Conservation (phyloP, 1,140 invertebrate species). For the Neodiprion fabricii region DNA sequence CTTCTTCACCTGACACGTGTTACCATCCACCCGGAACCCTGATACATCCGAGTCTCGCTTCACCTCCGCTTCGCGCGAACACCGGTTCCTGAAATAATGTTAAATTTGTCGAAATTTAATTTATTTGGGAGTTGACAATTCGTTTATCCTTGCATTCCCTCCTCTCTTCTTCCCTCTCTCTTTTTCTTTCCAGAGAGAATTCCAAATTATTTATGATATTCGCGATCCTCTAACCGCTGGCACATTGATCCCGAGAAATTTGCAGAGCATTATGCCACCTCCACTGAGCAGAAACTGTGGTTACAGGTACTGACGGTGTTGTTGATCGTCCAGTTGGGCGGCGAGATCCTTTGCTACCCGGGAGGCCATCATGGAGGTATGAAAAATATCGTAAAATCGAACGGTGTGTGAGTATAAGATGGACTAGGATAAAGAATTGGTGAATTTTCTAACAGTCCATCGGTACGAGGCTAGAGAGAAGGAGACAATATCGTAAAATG, state of each 20-base stretch:
- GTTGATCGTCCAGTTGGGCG: neutral
- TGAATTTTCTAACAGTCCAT: too few relatives aligned
- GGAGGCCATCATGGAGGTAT: conserved; percentile 10
- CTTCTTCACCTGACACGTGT: neutral
- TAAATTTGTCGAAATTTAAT: neutral
- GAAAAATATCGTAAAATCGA: neutral
- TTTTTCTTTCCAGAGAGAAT: neutral
- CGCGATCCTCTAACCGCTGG: too few relatives aligned
- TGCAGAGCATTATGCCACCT: too few relatives aligned
- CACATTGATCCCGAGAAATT: too few relatives aligned
- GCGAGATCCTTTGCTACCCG: neutral
- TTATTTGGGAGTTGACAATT: neutral
- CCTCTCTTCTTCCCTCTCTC: too few relatives aligned
- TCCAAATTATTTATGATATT: neutral
- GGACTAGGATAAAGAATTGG: neutral
- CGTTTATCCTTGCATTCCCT: neutral
- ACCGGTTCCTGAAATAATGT: neutral
- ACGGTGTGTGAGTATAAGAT: conserved; percentile 11
- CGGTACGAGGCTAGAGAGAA: too few relatives aligned
- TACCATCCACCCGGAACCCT: neutral
- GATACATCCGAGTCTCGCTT: neutral
- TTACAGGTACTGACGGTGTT: conserved; percentile 2
- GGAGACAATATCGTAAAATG: neutral
- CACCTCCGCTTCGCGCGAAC: neutral
- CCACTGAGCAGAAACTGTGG: neutral